A percentile compares a stretch with the other conserved stretches of the same genome.
Conservation (phyloP, 1,140 invertebrate genomes). For the Drosophila yakuba region DNA sequence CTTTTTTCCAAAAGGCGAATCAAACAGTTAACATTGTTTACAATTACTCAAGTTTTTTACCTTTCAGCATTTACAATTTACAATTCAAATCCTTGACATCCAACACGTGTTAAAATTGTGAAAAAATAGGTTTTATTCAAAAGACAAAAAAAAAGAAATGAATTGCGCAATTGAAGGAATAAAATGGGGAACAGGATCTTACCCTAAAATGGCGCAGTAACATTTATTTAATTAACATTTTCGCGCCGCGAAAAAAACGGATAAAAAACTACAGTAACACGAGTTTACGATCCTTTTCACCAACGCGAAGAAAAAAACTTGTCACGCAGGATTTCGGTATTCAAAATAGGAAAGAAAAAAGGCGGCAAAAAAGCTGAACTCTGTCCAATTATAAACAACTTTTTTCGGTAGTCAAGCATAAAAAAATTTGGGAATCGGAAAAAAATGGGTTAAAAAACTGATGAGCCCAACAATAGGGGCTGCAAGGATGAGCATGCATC, state of each 20-base stretch:
- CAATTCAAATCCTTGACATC: conserved; percentile 31
- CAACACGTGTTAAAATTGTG: conserved; percentile 55
- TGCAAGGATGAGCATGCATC: conserved; percentile 62
- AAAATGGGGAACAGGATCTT: conserved; percentile 18
- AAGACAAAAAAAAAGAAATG: conserved; percentile 20
- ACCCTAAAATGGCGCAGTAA: conserved; percentile 66
- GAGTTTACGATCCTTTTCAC: conserved; percentile 43
- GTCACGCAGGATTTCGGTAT: conserved; percentile 65
- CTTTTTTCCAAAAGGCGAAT: conserved; percentile 10
- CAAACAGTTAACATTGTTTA: conserved; percentile 37
- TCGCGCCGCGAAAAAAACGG: conserved; percentile 42
- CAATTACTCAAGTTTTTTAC: conserved; percentile 18
- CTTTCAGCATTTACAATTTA: conserved; percentile 1
- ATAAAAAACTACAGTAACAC: conserved; percentile 61
- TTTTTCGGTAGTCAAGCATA: conserved; percentile 79
- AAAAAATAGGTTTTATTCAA: conserved; percentile 11
- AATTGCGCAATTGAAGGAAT: conserved; percentile 67
- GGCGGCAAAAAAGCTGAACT: conserved; percentile 54
- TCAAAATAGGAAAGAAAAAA: conserved; percentile 42
- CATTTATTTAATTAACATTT: conserved; percentile 76
- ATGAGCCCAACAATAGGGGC: conserved; percentile 39
- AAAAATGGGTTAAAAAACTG: conserved; percentile 76
- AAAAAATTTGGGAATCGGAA: conserved; percentile 59
- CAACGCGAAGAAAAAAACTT: conserved; percentile 65
- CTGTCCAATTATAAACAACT: conserved; percentile 75